These are phyloP conservation scores for Microvelia longipes DNA, from an alignment of 1,140 invertebrate genomes.

Conservation along the genomic window DNA sequence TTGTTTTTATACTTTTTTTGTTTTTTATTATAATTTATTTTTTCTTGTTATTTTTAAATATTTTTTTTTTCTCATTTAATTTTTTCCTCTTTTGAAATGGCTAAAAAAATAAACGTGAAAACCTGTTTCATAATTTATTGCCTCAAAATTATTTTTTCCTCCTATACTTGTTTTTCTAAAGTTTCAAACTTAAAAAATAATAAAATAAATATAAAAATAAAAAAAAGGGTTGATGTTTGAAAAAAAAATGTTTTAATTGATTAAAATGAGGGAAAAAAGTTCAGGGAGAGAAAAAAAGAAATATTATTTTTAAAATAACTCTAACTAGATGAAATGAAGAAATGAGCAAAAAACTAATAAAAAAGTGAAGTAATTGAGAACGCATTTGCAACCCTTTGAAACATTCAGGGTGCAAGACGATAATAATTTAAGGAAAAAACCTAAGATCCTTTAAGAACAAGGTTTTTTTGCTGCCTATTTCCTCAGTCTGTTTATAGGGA, in stretches of 20 bases:
- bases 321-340: not conserved
- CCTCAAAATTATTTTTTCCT: not conserved
- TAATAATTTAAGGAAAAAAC: not conserved
- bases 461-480: not conserved
- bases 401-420: not conserved
- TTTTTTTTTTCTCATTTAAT: no score
- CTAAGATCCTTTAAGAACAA: no score
- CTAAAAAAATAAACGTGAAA: no score
- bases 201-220: no score
- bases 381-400: not conserved
- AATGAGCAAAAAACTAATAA: no score
- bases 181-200: no score
- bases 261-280: not conserved
- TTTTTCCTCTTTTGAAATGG: no score
- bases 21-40: no score
- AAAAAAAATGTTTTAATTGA: not conserved
- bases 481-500: conserved; percentile 3
- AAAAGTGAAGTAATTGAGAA: not conserved
- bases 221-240: no score
- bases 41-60: no score
- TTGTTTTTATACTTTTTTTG: no score
- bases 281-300: not conserved
- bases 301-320: not conserved
- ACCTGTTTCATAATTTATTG: not conserved
- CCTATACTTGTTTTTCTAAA: no score